Conservation (phyloP, 2,113 vertebrate species). For the Anas platyrhynchos region DNA sequence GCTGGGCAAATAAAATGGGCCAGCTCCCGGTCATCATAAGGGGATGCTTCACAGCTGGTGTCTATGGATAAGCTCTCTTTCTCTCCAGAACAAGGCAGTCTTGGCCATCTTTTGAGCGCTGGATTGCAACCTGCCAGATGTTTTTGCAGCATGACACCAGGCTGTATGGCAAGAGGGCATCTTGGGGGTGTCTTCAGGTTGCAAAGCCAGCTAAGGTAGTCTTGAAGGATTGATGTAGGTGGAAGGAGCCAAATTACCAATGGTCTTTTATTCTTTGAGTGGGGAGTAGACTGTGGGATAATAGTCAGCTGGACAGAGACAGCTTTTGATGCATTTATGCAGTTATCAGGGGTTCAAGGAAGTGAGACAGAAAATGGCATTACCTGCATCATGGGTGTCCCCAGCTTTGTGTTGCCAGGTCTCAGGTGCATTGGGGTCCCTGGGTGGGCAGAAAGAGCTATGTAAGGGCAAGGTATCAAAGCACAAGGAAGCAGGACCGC, state of each 20-base stretch:
- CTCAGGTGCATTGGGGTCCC: not conserved
- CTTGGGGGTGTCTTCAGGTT: not conserved
- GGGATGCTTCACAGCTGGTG: not conserved
- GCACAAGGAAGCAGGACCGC: not conserved
- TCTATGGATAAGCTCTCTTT: not conserved
- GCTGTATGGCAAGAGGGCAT: not conserved
- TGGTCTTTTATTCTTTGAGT: not conserved
- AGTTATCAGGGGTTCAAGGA: fast-evolving
- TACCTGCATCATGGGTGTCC: not conserved
- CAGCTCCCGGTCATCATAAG: not conserved
- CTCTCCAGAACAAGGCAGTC: not conserved
- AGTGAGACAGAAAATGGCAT: not conserved
- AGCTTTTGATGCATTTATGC: not conserved
- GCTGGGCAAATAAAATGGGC: not conserved
- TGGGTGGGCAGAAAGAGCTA: not conserved
- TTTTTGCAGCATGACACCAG: not conserved
- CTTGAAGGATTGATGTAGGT: not conserved
- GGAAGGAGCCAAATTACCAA: not conserved
- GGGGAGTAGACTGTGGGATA: not conserved
- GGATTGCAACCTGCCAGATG: not conserved
- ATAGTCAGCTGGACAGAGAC: not conserved
- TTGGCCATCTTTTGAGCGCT: not conserved
- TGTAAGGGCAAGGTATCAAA: not conserved
- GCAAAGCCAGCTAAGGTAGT: not conserved
- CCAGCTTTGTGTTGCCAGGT: not conserved